Evolutionary conservation across 1,140 invertebrate species (phyloP).

Genomic region (Papilio aristodemus): DNA sequence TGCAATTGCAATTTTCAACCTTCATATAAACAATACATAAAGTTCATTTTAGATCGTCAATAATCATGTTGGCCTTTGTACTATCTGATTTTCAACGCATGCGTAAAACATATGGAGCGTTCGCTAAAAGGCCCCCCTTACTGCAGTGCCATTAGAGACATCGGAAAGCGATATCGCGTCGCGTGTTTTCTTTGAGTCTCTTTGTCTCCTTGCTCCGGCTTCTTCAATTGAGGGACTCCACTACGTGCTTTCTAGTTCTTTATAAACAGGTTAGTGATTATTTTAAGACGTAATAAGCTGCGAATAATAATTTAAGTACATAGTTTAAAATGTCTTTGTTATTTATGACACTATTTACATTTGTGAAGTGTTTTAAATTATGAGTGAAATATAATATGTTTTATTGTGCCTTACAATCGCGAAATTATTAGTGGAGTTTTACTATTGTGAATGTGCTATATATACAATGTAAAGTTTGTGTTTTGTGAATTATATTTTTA

Average conservation of each 20-base stretch:
- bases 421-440: no score
- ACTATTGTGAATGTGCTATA: no score
- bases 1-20: neutral
- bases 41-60: neutral
- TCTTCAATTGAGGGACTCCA: neutral
- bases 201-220: neutral
- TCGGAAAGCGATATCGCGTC: neutral
- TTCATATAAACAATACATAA: neutral
- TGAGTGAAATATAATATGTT: no score
- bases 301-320: no score
- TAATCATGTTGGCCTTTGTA: neutral
- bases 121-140: neutral
- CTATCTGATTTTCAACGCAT: neutral
- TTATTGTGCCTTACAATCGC: no score
- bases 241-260: neutral
- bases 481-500: no score
- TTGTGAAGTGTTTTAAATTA: no score
- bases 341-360: no score
- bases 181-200: neutral
- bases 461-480: no score
- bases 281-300: no score
- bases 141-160: neutral
- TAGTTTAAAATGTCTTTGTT: no score
- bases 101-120: neutral
- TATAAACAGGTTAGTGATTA: neutral